A percentile compares a stretch with the other conserved stretches of the same genome.
Conservation (phyloP, 2,797 vertebrate genomes). For the Rhadinocentrus ornatus region DNA sequence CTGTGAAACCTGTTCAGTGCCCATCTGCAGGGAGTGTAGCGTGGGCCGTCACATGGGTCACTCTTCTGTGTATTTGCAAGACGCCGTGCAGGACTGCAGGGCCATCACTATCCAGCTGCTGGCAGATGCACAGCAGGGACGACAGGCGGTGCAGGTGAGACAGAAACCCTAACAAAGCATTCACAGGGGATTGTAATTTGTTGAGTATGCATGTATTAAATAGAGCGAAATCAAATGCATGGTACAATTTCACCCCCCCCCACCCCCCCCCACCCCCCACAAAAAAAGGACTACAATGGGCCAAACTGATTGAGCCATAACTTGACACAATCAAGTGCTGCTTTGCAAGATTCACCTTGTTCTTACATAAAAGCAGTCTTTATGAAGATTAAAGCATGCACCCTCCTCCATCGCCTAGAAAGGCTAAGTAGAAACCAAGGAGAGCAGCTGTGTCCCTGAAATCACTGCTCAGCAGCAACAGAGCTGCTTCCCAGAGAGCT, state of each 20-base stretch:
- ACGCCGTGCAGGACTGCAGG: constrained; percentile 95
- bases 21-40: constrained; percentile 97
- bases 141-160: constrained; percentile 95
- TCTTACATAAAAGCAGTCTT: constrained; percentile 18
- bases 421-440: constrained; percentile 8
- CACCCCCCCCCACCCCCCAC: no score
- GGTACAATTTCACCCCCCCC: no score
- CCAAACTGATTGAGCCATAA: constrained; percentile 21
- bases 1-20: constrained; percentile 95
- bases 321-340: constrained; percentile 9
- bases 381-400: constrained; percentile 38
- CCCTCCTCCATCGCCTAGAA: constrained; percentile 34
- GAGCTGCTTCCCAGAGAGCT: constrained; percentile 7
- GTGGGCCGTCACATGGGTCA: constrained; percentile 83
- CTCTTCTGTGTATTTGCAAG: constrained; percentile 87
- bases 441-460: constrained; percentile 54
- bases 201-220: background rate
- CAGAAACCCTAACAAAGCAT: background rate
- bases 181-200: background rate
- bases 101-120: constrained; percentile 96
- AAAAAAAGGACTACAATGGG: background rate
- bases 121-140: constrained; percentile 95
- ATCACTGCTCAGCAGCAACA: constrained; percentile 12
- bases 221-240: background rate
- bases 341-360: constrained; percentile 3